Evolutionary conservation across 2,113 vertebrate genomes (phyloP), one percentile per base, ranked within the genome.

Genomic region (Leuciscus idus): DNA sequence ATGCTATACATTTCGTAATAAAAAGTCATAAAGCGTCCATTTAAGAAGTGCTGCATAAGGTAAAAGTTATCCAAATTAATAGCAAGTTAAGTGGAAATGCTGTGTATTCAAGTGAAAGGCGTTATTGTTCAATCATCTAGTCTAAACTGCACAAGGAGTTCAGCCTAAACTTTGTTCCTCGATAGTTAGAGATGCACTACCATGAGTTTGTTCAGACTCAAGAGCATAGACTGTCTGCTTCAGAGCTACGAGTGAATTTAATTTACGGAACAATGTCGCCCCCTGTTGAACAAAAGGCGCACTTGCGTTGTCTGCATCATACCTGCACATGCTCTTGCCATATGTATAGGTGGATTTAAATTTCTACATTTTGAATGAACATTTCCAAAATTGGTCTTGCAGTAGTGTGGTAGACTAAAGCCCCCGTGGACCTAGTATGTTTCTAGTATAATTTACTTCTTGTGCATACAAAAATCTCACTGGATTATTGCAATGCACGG

Each of bases 191-290:
- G 59, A 66, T 66, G 15, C 59, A n/a, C 77, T 36, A 4, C 26
- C 48, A 57, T 78, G 30, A 0, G 5, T 39, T 74, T 15, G 0
- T 10, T 43, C 43, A 43, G 43, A 33, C 33, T 33, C 33, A 33
- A 33, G 33, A 43, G 39, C 39, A 39, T 39, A 1, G 8, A 43
- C 43, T 9, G 43, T 43, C 43, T 43, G 43, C 8, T 43, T 43
- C 39, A 19, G 57, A 62, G 59, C 21, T 5, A 17, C 12, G 15
- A 2, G 13, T 55, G 3, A 36, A 52, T 15, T 83, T 8, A 1
- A 77, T 86, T 21, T 23, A 48, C 26, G 4, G 68, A 83, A 80
- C 76, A 89, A 81, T 57, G 90, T 85, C 86, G 91, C 89, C 92
- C 89, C 87, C 91, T 90, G 73, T 75, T 89, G 92, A 88, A 28